Conservation (phyloP, 2,113 vertebrate species). For the Thermophis baileyi region DNA sequence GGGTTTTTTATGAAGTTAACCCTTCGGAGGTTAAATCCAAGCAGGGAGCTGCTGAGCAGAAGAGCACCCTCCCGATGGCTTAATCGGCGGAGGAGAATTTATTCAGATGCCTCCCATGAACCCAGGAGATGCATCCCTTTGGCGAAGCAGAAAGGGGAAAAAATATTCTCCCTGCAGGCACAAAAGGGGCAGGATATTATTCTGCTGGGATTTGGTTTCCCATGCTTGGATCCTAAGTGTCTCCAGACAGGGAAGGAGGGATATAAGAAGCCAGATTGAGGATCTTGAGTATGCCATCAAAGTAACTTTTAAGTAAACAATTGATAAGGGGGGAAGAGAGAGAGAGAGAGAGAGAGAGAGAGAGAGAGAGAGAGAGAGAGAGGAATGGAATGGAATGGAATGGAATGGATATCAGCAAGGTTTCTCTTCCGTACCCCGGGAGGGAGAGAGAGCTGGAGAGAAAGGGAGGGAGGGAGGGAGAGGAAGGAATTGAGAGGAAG, state of each 20-base stretch:
- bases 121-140: background rate
- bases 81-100: slow-evolving; percentile 21
- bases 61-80: slow-evolving; percentile 7
- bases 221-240: slow-evolving; percentile 50
- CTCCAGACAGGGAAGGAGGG: slow-evolving; percentile 49
- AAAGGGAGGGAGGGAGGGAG: background rate
- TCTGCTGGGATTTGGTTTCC: slow-evolving; percentile 39
- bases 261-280: slow-evolving; percentile 52
- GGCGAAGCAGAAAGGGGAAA: background rate
- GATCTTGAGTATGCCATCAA: slow-evolving; percentile 45
- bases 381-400: no score
- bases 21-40: slow-evolving; percentile 74
- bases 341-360: background rate
- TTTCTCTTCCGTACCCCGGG: no score
- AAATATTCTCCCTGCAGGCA: slow-evolving; percentile 24
- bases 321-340: slow-evolving; percentile 33
- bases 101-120: slow-evolving; percentile 18
- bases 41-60: slow-evolving; percentile 32
- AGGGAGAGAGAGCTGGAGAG: background rate
- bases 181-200: slow-evolving; percentile 19
- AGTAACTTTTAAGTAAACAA: slow-evolving; percentile 54
- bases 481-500: background rate
- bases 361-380: background rate
- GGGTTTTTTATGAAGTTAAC: slow-evolving; percentile 96
- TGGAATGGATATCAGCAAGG: no score